phyloP scores from a whole-genome alignment of 2,113 vertebrate species.

The human region DNA sequence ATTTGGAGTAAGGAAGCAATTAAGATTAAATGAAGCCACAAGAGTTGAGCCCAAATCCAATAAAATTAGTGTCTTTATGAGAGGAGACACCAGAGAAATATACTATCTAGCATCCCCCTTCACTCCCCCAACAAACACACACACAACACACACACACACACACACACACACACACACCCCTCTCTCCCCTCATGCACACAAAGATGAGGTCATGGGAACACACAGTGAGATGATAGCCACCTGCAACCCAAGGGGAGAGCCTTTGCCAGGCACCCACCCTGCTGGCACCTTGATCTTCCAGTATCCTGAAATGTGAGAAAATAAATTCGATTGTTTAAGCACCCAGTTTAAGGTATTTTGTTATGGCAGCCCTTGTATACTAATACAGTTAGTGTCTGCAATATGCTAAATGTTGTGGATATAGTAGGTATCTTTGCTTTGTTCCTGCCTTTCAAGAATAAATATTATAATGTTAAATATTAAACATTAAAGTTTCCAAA shows the following conservation, averaged over 20 bases:
- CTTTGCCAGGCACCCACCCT: background rate
- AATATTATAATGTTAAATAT: background rate
- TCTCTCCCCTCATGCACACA: background rate
- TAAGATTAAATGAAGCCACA: background rate
- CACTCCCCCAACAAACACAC: no score
- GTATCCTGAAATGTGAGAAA: background rate
- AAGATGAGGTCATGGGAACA: background rate
- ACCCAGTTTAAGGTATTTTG: background rate
- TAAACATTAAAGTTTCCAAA: background rate
- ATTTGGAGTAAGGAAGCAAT: background rate
- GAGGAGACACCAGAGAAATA: background rate
- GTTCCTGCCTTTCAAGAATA: background rate
- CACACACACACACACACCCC: background rate
- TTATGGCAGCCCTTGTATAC: background rate
- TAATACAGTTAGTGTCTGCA: background rate
- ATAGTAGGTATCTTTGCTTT: background rate
- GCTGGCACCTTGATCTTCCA: background rate
- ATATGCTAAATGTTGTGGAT: background rate
- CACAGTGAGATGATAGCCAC: background rate
- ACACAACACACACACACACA: background rate
- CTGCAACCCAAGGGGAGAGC: background rate
- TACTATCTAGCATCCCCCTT: no score
- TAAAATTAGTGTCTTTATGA: background rate
- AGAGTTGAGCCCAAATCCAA: background rate
- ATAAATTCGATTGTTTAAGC: background rate